Conservation (phyloP, 2,113 vertebrate genomes). For the Edolisoma coerulescens region DNA sequence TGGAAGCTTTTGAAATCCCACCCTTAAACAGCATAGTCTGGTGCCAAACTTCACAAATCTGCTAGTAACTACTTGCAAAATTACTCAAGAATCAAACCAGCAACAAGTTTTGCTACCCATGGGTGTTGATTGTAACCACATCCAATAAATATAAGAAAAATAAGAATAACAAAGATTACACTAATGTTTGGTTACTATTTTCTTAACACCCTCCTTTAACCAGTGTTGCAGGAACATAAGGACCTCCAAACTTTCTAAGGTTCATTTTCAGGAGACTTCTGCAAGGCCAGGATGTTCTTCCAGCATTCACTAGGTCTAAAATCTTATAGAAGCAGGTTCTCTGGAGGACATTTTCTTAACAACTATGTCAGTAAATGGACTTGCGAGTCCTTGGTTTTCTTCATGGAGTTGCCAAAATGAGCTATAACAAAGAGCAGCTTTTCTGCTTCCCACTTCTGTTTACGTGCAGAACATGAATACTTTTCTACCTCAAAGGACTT, state of each 20-base stretch:
- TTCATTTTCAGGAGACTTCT: not conserved
- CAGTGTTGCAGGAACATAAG: not conserved
- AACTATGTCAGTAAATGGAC: not conserved
- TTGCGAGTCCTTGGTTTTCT: not conserved
- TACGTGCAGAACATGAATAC: not conserved
- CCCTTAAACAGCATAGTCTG: not conserved
- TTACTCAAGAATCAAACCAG: not conserved
- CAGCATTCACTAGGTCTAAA: not conserved
- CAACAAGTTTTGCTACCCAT: not conserved
- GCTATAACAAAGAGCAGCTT: slow-evolving; percentile 20
- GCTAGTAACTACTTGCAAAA: slow-evolving; percentile 20
- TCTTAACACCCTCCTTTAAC: not conserved
- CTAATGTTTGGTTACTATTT: not conserved
- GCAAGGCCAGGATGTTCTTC: not conserved
- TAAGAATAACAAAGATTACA: not conserved
- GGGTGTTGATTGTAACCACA: not conserved
- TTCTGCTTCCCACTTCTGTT: slow-evolving; percentile 3
- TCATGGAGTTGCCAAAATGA: not conserved
- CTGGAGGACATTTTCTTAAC: not conserved
- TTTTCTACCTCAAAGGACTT: slow-evolving; percentile 19
- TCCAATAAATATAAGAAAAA: not conserved
- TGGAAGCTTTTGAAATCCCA: slow-evolving; percentile 17
- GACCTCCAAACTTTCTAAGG: not conserved
- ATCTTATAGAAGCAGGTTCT: not conserved
- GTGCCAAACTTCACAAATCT: not conserved